These are phyloP conservation scores for Lynx canadensis DNA, from an alignment of 2,113 vertebrate genomes.

Conservation along the genomic window DNA sequence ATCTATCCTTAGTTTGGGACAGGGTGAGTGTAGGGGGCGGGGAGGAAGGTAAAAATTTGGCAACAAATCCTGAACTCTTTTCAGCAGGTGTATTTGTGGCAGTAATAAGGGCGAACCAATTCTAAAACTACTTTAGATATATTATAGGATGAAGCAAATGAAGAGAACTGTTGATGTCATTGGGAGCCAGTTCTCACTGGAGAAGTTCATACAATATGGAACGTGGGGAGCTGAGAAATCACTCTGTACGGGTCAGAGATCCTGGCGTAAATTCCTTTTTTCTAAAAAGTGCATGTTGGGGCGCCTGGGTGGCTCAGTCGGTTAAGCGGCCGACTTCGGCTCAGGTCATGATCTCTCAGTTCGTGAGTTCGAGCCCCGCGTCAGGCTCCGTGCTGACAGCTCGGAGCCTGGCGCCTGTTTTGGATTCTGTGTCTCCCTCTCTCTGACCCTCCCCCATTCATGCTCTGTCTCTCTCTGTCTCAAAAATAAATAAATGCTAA, in stretches of 20 bases:
- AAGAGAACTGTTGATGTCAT: background rate
- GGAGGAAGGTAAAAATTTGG: background rate
- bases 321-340: too few species aligned
- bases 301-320: too few species aligned
- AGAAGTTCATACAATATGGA: background rate
- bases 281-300: background rate
- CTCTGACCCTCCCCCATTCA: too few species aligned
- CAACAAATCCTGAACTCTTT: background rate
- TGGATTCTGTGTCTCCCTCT: too few species aligned
- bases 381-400: too few species aligned
- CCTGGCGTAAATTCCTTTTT: background rate
- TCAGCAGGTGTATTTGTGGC: background rate
- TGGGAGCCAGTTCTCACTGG: background rate
- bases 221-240: background rate
- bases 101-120: background rate
- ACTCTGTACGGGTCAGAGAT: background rate
- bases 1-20: background rate
- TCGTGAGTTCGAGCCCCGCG: too few species aligned
- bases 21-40: accelerated
- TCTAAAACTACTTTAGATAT: background rate
- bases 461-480: too few species aligned
- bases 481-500: too few species aligned
- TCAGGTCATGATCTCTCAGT: too few species aligned
- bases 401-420: too few species aligned
- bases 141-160: background rate